Base-by-base conservation (phyloP, 1,140 invertebrate genomes). In the Oncopodura yosiiana region DNA sequence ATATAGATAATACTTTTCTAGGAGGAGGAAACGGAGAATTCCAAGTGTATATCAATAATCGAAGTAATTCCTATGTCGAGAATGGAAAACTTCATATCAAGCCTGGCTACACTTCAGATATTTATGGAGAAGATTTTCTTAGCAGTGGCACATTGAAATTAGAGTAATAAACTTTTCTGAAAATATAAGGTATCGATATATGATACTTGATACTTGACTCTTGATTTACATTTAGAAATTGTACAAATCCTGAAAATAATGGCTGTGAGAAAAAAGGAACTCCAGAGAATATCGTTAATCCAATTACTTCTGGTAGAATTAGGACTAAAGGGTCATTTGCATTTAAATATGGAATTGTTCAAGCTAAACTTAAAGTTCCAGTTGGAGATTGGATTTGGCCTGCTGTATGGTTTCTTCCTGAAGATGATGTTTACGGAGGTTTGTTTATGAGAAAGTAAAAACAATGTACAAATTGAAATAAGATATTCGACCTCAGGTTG, bases 401-500 rank as follows among this genome's bases (percentile, higher is more conserved):
- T 19, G 78, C 76, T 21, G 73, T 80, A 50, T 80, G 78, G 78
- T 49, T 81, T 45, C 69, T 81, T 69, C 80, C 80, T 0, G 68
- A 71, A 3, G 65, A 70, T 58, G 77, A 77, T 58, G 49, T 59
- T 0, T 80, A 80, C 63, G 77, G 78, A 9, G 67, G 69, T n/a
- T n/a, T n/a, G n/a, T n/a, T n/a, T n/a, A n/a, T n/a, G n/a, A n/a
- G n/a, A n/a, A n/a, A n/a, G n/a, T n/a, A n/a, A n/a, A n/a, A n/a
- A n/a, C n/a, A n/a, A n/a, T n/a, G n/a, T n/a, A n/a, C n/a, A n/a
- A n/a, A n/a, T n/a, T n/a, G n/a, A n/a, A n/a, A n/a, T n/a, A n/a
- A n/a, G n/a, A n/a, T n/a, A n/a, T n/a, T n/a, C n/a, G n/a, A n/a
- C n/a, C n/a, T n/a, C n/a, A n/a, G n/a, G n/a, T 3, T 78, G 76